Percentiles rank a stretch among this genome's conserved stretches.
phyloP scores from a whole-genome alignment of 2,113 vertebrate genomes.

The Caretta caretta region DNA sequence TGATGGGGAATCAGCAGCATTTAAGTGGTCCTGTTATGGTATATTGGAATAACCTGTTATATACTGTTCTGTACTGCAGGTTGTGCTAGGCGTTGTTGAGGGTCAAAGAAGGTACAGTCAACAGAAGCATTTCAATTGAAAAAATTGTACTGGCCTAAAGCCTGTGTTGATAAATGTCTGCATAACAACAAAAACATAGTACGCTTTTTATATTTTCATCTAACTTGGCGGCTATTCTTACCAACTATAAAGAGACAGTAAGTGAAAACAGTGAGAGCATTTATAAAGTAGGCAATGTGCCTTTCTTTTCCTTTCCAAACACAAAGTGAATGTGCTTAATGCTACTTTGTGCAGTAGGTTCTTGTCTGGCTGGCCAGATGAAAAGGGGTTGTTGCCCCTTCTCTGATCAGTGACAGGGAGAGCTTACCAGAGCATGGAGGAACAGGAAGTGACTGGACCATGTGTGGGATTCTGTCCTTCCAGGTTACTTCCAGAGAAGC shows the following conservation, averaged over 20 bases:
- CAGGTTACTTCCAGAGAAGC: too few species aligned
- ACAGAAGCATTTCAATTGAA: not conserved
- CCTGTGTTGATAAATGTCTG: not conserved
- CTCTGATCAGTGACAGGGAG: too few species aligned
- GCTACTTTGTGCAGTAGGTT: too few species aligned
- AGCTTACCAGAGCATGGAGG: too few species aligned
- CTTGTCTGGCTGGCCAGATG: too few species aligned
- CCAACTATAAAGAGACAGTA: not conserved
- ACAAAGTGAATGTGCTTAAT: not conserved
- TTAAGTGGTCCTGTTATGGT: not conserved
- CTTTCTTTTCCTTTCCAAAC: not conserved
- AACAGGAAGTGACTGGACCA: too few species aligned
- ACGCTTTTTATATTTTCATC: not conserved
- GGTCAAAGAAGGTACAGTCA: not conserved
- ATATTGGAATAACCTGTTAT: not conserved
- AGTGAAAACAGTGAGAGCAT: not conserved
- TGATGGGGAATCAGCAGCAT: not conserved
- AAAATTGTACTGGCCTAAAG: rapidly evolving
- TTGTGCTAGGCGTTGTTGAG: not conserved
- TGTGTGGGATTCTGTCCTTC: too few species aligned
- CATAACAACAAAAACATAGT: not conserved
- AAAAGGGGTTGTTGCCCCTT: too few species aligned
- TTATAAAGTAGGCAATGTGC: not conserved
- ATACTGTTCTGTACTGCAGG: not conserved
- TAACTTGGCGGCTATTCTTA: not conserved